Conservation (phyloP, 1,140 invertebrate species). For the Asobara japonica region DNA sequence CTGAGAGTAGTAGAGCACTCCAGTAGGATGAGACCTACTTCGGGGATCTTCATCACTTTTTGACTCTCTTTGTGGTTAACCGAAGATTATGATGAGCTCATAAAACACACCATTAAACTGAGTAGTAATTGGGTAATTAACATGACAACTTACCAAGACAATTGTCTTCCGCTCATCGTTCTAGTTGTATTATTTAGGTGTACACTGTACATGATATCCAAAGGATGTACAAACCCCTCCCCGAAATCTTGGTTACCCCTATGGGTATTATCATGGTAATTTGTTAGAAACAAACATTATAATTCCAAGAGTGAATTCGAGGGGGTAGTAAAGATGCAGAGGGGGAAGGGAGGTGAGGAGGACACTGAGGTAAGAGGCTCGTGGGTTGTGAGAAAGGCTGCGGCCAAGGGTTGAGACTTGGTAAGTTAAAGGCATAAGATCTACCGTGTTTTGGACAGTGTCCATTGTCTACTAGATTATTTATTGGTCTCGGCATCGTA, state of each 20-base stretch:
- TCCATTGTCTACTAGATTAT: slow-evolving; percentile 66
- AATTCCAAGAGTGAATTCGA: slow-evolving; percentile 52
- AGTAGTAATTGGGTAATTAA: slow-evolving; percentile 63
- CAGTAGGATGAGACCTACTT: slow-evolving; percentile 3
- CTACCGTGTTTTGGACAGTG: slow-evolving; percentile 67
- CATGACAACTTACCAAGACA: slow-evolving; percentile 58
- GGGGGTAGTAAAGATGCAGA: slow-evolving; percentile 24
- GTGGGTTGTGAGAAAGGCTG: slow-evolving; percentile 22
- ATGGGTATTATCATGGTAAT: slow-evolving; percentile 66
- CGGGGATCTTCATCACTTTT: slow-evolving; percentile 1
- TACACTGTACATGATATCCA: slow-evolving; percentile 47
- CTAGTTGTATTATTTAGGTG: slow-evolving; percentile 60
- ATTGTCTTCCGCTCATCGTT: slow-evolving; percentile 34
- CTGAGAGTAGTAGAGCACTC: not conserved
- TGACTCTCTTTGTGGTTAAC: not conserved
- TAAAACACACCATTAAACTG: slow-evolving; percentile 15
- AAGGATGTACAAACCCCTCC: slow-evolving; percentile 50
- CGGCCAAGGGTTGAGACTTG: slow-evolving; percentile 52
- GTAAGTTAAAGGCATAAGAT: slow-evolving; percentile 63
- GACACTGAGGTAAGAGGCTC: not conserved
- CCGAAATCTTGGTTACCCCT: slow-evolving; percentile 48
- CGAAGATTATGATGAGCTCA: not conserved
- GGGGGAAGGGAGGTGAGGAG: not conserved
- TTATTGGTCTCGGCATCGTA: slow-evolving; percentile 57
- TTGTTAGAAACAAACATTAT: slow-evolving; percentile 69